These are phyloP conservation scores for Drosophila bocki DNA, from an alignment of 1,140 invertebrate genomes.

Conservation along the genomic window DNA sequence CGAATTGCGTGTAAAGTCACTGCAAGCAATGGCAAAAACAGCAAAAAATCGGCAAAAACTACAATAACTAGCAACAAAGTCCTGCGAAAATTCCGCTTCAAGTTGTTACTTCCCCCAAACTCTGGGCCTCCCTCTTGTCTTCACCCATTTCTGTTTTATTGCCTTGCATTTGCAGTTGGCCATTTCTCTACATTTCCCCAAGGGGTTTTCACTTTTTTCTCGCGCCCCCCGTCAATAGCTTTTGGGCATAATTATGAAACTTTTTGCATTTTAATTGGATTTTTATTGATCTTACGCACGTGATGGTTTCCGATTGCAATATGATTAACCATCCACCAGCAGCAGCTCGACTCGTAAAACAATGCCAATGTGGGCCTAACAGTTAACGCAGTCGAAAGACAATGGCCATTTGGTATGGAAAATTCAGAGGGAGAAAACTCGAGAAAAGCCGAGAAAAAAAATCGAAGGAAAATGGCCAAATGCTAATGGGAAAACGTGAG, in stretches of 20 bases:
- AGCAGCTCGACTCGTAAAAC: slow-evolving; percentile 12
- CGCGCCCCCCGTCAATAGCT: slow-evolving; percentile 17
- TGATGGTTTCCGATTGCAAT: slow-evolving; percentile 61
- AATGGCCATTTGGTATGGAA: slow-evolving; percentile 54
- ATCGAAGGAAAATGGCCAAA: slow-evolving; percentile 30
- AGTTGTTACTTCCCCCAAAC: slow-evolving; percentile 26
- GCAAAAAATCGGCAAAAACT: slow-evolving; percentile 9
- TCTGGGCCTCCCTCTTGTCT: neutral
- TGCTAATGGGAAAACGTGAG: slow-evolving; percentile 81
- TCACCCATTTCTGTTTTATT: slow-evolving; percentile 52
- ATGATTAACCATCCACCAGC: slow-evolving; percentile 40
- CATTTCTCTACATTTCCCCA: slow-evolving; percentile 63
- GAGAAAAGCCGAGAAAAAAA: slow-evolving; percentile 1
- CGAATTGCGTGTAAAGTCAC: slow-evolving; percentile 72
- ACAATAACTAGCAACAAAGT: slow-evolving; percentile 51
- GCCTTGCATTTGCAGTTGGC: slow-evolving; percentile 63
- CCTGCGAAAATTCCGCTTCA: slow-evolving; percentile 50
- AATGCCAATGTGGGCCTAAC: slow-evolving; percentile 51
- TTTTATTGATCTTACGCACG: slow-evolving; percentile 83
- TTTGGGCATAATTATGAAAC: slow-evolving; percentile 72
- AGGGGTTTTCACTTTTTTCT: slow-evolving; percentile 63
- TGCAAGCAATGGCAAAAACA: slow-evolving; percentile 30
- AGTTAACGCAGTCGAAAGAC: slow-evolving; percentile 54
- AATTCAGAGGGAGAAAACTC: slow-evolving; percentile 14
- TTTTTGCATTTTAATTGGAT: slow-evolving; percentile 82